Evolutionary conservation across 2,888 invertebrate species (phyloP).

Genomic region (Catocala sponsa): DNA sequence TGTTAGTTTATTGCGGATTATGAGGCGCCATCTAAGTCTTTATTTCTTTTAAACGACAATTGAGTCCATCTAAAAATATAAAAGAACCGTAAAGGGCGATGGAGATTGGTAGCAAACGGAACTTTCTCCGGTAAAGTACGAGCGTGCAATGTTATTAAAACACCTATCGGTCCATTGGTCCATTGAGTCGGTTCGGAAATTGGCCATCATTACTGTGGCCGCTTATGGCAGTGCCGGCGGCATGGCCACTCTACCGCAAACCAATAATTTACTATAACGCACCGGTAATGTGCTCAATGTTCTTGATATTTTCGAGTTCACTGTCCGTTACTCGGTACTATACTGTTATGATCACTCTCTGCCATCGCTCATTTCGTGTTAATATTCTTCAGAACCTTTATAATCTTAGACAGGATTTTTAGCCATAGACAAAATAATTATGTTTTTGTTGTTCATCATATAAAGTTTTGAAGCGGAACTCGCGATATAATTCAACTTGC

Average conservation of each 20-base stretch:
- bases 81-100: conserved; percentile 30
- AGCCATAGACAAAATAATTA: no score
- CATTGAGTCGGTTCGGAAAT: conserved; percentile 67
- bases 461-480: neutral
- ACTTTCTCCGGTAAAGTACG: conserved; percentile 45
- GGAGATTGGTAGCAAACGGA: conserved; percentile 30
- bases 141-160: conserved; percentile 50
- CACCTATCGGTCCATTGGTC: conserved; percentile 53
- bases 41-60: conserved; percentile 31
- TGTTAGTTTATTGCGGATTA: conserved; percentile 32
- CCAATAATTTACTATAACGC: conserved; percentile 69
- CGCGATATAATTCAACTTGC: conserved; percentile 1
- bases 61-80: conserved; percentile 28
- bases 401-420: no score
- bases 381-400: no score
- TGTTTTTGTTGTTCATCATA: no score
- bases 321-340: conserved; percentile 42
- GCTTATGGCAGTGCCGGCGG: conserved; percentile 64
- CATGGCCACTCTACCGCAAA: conserved; percentile 61
- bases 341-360: conserved; percentile 44
- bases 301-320: conserved; percentile 61
- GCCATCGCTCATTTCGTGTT: no score
- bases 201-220: conserved; percentile 71
- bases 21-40: conserved; percentile 18
- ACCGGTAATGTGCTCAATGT: conserved; percentile 67